phyloP scores from a whole-genome alignment of 2,888 invertebrate species.

The Callyntrura guangdongensis region DNA sequence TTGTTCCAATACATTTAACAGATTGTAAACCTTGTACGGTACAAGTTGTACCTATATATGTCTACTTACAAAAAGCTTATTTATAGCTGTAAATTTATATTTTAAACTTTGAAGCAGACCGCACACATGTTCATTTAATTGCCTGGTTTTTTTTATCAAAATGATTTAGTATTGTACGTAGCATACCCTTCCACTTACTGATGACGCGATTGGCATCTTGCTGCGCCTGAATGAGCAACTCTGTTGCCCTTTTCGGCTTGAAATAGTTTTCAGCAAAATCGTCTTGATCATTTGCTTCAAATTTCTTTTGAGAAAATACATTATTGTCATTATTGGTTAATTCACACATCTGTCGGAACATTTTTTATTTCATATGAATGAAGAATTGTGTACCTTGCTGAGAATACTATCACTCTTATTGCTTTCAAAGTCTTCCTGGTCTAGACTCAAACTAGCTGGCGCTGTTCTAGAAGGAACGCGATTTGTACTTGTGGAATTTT shows the following conservation, averaged over 20 bases:
- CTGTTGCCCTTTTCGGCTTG: conserved; percentile 89
- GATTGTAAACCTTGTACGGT: too few relatives aligned
- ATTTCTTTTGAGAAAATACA: conserved; percentile 86
- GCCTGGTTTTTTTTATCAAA: neutral
- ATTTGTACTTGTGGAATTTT: conserved; percentile 74
- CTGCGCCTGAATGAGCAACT: conserved; percentile 88
- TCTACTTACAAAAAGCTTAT: neutral
- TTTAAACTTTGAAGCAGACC: neutral
- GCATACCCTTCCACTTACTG: conserved; percentile 88
- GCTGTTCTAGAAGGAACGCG: conserved; percentile 83
- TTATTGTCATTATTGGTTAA: neutral
- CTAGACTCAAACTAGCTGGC: conserved; percentile 82
- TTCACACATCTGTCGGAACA: neutral
- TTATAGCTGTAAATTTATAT: neutral
- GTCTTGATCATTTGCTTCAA: conserved; percentile 88
- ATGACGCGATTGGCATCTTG: conserved; percentile 87
- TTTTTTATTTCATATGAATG: neutral
- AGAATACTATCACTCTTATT: conserved; percentile 81
- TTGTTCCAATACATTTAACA: too few relatives aligned
- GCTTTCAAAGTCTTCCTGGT: conserved; percentile 79
- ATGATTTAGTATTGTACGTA: conserved; percentile 49
- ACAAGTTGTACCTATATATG: too few relatives aligned
- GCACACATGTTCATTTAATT: neutral
- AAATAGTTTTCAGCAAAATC: conserved; percentile 91
- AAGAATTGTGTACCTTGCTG: conserved; percentile 75